Evolutionary conservation across 1,140 invertebrate species (phyloP).

Genomic region (Drosophila carrolli): DNA sequence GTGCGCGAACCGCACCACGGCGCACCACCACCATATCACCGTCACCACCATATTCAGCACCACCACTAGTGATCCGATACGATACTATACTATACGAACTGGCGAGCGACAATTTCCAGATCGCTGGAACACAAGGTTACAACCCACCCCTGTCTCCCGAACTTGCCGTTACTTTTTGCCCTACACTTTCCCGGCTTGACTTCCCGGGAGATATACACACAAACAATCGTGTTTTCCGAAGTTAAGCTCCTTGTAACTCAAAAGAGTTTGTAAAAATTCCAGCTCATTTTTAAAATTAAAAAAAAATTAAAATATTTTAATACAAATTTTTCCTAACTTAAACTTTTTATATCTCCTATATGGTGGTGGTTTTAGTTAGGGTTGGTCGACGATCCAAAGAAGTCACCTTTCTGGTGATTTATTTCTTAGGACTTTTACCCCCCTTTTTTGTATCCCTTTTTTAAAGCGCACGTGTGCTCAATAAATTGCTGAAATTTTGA

Average conservation of each 20-base stretch:
- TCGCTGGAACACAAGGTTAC: conserved; percentile 46
- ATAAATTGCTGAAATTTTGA: conserved; percentile 63
- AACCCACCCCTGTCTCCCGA: conserved; percentile 24
- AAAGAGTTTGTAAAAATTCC: too few relatives aligned
- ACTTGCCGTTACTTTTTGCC: conserved; percentile 44
- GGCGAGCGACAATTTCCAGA: conserved; percentile 72
- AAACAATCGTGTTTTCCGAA: too few relatives aligned
- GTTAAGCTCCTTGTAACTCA: too few relatives aligned
- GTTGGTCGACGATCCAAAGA: background rate
- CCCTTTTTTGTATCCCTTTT: conserved; percentile 1
- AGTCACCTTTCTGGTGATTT: conserved; percentile 4
- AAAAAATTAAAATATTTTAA: background rate
- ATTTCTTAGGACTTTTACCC: conserved; percentile 1
- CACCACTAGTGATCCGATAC: conserved; percentile 8
- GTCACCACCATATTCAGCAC: conserved; percentile 34
- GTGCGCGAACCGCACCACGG: conserved; percentile 56
- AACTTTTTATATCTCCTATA: background rate
- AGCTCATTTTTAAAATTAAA: too few relatives aligned
- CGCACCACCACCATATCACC: conserved; percentile 45
- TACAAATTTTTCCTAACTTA: background rate
- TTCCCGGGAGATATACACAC: background rate
- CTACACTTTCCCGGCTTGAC: conserved; percentile 4
- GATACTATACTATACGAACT: conserved; percentile 6
- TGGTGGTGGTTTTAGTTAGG: background rate
- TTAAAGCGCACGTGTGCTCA: conserved; percentile 61